These are phyloP conservation scores for Diaphora mendica DNA, from an alignment of 2,888 invertebrate species.

Conservation along the genomic window DNA sequence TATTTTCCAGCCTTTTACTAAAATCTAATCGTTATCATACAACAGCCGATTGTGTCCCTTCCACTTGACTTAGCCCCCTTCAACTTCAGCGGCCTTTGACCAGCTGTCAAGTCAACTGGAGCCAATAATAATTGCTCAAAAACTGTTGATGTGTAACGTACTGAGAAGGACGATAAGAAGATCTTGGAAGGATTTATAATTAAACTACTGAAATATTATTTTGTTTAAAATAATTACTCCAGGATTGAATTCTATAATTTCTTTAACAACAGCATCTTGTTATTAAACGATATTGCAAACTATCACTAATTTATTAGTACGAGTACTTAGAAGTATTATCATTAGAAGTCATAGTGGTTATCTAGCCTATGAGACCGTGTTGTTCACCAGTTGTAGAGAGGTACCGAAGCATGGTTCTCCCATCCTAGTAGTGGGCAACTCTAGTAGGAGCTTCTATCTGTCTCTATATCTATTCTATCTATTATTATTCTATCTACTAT, in stretches of 20 bases:
- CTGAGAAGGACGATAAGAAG: conserved; percentile 9
- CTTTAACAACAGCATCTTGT: too few species aligned
- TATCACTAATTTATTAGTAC: too few species aligned
- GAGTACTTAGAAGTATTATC: too few species aligned
- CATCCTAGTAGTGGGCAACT: too few species aligned
- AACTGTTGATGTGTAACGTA: conserved; percentile 23
- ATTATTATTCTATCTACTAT: too few species aligned
- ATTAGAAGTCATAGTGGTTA: too few species aligned
- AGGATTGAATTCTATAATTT: not conserved
- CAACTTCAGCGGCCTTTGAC: conserved; percentile 30
- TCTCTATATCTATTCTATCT: too few species aligned
- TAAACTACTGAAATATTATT: not conserved
- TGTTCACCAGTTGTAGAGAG: too few species aligned
- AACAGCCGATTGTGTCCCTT: conserved; percentile 20
- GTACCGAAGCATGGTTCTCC: too few species aligned
- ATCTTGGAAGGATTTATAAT: not conserved
- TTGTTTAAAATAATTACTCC: not conserved
- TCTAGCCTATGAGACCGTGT: too few species aligned
- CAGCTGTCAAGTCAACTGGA: conserved; percentile 46
- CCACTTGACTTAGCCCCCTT: conserved; percentile 28
- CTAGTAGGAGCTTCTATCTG: too few species aligned
- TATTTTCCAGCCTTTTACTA: conserved; percentile 13
- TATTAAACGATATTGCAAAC: too few species aligned
- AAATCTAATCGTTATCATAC: conserved; percentile 5
- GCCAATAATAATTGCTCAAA: conserved; percentile 47